Evolutionary conservation across 2,113 vertebrate species (phyloP).

Genomic region (Cinclus cinclus): DNA sequence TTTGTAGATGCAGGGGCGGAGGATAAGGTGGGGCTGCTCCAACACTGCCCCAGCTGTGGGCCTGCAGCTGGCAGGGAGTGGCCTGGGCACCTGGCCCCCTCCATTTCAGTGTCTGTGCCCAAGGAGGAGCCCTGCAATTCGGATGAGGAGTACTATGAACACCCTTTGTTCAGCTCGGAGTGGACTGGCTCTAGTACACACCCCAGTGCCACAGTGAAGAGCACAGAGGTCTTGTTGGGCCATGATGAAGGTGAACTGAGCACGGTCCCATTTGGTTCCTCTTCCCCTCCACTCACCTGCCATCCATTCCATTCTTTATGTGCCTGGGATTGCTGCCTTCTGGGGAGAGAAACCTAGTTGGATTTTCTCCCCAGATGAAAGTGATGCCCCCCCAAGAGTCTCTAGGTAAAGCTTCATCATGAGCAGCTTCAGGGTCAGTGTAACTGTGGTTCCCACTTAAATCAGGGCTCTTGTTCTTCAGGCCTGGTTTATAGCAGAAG

Average conservation of each 20-base stretch:
- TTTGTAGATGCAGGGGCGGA: constrained; percentile 94
- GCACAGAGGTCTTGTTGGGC: constrained; percentile 82
- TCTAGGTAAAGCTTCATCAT: background rate
- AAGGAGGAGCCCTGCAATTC: constrained; percentile 91
- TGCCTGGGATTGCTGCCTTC: background rate
- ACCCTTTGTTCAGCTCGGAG: constrained; percentile 93
- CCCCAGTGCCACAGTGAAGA: constrained; percentile 82
- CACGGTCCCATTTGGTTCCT: constrained; percentile 84
- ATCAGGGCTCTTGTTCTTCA: background rate
- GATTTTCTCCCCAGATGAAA: constrained; percentile 58
- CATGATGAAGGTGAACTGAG: constrained; percentile 92
- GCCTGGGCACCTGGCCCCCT: constrained; percentile 87
- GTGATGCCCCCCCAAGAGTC: background rate
- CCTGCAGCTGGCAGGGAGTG: constrained; percentile 74
- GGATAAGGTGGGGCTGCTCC: constrained; percentile 90
- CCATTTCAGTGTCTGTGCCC: constrained; percentile 93
- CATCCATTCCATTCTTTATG: constrained; percentile 14
- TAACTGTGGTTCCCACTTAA: background rate
- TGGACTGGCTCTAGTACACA: constrained; percentile 84
- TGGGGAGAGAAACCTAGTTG: background rate
- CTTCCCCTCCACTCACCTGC: constrained; percentile 17
- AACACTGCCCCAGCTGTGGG: constrained; percentile 81
- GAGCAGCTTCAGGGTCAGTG: background rate
- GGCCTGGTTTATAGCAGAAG: background rate
- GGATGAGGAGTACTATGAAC: constrained; percentile 93